These are phyloP conservation scores for Lamellibrachia columna DNA, from an alignment of 2,888 invertebrate genomes.

Conservation along the genomic window DNA sequence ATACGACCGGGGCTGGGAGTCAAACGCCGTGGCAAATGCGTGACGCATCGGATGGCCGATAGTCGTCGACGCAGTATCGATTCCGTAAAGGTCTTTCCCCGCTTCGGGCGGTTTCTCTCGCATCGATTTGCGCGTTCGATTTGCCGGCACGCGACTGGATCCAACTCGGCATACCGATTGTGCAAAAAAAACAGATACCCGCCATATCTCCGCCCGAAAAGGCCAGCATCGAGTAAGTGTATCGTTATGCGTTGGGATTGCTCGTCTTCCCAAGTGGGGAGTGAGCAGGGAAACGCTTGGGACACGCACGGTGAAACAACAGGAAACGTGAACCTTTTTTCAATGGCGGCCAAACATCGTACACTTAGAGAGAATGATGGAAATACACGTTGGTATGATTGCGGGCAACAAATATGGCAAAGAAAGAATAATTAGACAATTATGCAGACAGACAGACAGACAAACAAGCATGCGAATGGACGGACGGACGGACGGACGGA, in stretches of 20 bases:
- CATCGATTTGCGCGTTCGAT: background rate
- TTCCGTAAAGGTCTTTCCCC: background rate
- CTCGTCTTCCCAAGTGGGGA: background rate
- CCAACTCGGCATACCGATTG: background rate
- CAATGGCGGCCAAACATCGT: background rate
- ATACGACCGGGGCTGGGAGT: background rate
- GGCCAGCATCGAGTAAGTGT: background rate
- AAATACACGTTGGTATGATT: background rate
- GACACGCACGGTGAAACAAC: background rate
- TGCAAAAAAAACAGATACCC: background rate
- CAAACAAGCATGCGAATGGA: conserved; percentile 26
- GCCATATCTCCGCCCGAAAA: background rate
- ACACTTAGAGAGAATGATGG: background rate
- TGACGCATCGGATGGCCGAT: background rate
- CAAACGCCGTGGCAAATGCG: background rate
- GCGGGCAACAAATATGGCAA: background rate
- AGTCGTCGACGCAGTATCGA: conserved; percentile 1
- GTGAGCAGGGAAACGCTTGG: background rate
- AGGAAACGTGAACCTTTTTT: background rate
- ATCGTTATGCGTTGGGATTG: background rate
- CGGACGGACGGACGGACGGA: conserved; percentile 18
- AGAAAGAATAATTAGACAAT: background rate
- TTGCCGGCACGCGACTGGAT: background rate
- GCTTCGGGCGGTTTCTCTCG: background rate
- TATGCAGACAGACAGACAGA: conserved; percentile 20